These are phyloP conservation scores for Choloepus didactylus DNA, from an alignment of 2,797 vertebrate genomes.

Conservation along the genomic window DNA sequence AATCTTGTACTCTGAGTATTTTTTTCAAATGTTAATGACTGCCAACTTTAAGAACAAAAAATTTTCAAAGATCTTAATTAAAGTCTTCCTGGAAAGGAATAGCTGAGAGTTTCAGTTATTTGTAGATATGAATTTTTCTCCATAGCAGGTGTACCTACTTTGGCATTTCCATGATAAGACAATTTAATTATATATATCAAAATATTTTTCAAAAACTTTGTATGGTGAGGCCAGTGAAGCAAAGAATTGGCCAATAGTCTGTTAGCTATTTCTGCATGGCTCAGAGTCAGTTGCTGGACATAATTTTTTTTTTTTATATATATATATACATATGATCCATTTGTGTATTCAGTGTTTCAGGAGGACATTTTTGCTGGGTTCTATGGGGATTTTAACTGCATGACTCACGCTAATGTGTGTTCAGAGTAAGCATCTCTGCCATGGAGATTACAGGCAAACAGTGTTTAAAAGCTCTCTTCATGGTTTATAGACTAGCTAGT, in stretches of 20 bases:
- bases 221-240: background rate
- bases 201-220: background rate
- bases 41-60: conserved; percentile 32
- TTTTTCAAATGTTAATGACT: conserved; percentile 33
- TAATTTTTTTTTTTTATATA: background rate
- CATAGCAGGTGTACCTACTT: background rate
- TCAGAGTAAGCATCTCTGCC: conserved; percentile 66
- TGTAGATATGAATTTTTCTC: conserved; percentile 33
- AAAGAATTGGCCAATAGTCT: background rate
- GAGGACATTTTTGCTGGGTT: conserved; percentile 34
- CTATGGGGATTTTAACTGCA: conserved; percentile 56
- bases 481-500: conserved; percentile 45
- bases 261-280: background rate
- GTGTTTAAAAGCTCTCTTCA: conserved; percentile 61
- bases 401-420: conserved; percentile 63
- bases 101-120: background rate
- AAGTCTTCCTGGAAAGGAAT: background rate
- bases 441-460: conserved; percentile 46
- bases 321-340: background rate
- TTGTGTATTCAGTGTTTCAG: conserved; percentile 54
- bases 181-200: background rate
- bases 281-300: background rate
- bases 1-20: background rate
- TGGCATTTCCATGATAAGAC: background rate
- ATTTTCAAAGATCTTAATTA: conserved; percentile 24